phyloP scores from a whole-genome alignment of 2,113 vertebrate species.

The Pelecanus crispus region DNA sequence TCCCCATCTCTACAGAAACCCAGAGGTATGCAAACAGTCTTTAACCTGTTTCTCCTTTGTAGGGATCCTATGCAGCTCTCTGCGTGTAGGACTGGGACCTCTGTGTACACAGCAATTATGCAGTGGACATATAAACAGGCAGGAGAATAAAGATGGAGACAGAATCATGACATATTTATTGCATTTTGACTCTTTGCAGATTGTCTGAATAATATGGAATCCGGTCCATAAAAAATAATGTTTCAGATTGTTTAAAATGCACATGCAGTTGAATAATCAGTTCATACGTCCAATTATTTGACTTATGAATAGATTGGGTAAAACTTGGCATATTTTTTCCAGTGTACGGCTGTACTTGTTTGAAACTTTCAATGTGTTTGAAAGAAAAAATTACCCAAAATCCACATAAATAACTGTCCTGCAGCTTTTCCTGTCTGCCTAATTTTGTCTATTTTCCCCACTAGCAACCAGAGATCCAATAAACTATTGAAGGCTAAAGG shows the following conservation, averaged over 20 bases:
- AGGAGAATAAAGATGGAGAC: neutral
- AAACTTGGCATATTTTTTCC: slow-evolving; percentile 5
- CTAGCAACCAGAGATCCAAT: neutral
- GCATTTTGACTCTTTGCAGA: neutral
- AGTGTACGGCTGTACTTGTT: neutral
- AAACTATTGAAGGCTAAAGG: neutral
- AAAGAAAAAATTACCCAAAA: slow-evolving; percentile 2
- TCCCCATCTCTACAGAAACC: neutral
- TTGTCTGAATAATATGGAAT: neutral
- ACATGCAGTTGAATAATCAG: neutral
- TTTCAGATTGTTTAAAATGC: neutral
- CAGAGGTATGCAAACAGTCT: neutral
- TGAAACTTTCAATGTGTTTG: neutral
- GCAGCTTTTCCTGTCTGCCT: neutral
- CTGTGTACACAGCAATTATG: fast-evolving
- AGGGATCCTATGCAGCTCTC: neutral
- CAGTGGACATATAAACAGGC: neutral
- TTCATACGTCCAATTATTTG: neutral
- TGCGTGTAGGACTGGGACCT: neutral
- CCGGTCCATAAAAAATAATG: neutral
- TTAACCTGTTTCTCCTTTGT: neutral
- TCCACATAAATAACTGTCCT: neutral
- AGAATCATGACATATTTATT: neutral
- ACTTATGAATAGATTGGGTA: slow-evolving; percentile 9
- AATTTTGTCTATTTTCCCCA: slow-evolving; percentile 15